Conservation (phyloP, 2,797 vertebrate genomes). For the Tenualosa ilisha region DNA sequence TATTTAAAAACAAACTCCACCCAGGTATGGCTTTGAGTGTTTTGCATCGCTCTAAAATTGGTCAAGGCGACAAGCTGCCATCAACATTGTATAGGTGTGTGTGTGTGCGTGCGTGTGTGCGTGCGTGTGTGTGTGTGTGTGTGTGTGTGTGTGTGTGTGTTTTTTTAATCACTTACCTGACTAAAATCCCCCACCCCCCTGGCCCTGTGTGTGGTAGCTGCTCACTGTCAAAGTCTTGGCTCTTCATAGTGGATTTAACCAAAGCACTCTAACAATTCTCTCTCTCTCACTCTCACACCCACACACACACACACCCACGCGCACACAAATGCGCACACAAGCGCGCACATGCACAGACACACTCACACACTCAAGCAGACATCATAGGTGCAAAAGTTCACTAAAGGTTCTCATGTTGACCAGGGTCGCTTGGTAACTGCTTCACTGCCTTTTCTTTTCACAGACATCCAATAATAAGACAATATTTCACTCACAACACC, state of each 20-base stretch:
- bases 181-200: not conserved
- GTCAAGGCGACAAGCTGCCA: slow-evolving; percentile 14
- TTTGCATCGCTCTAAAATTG: slow-evolving; percentile 13
- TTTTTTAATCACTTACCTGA: not conserved
- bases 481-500: slow-evolving; percentile 54
- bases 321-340: too few species aligned
- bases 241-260: not conserved
- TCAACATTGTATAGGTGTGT: not conserved
- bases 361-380: not conserved
- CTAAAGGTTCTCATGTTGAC: not conserved
- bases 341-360: not conserved
- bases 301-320: not conserved
- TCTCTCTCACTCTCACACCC: slow-evolving; percentile 12
- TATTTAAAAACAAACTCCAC: not conserved
- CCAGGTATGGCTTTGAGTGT: slow-evolving; percentile 16
- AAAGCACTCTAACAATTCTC: not conserved
- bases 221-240: not conserved
- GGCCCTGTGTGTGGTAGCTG: not conserved
- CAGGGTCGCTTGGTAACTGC: slow-evolving; percentile 12
- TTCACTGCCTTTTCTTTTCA: slow-evolving; percentile 19
- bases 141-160: not conserved
- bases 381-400: slow-evolving; percentile 9
- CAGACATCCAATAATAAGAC: slow-evolving; percentile 57
- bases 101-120: not conserved
- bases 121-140: not conserved